Conservation (phyloP, 2,888 invertebrate species). For the Drosophila nigricruria region DNA sequence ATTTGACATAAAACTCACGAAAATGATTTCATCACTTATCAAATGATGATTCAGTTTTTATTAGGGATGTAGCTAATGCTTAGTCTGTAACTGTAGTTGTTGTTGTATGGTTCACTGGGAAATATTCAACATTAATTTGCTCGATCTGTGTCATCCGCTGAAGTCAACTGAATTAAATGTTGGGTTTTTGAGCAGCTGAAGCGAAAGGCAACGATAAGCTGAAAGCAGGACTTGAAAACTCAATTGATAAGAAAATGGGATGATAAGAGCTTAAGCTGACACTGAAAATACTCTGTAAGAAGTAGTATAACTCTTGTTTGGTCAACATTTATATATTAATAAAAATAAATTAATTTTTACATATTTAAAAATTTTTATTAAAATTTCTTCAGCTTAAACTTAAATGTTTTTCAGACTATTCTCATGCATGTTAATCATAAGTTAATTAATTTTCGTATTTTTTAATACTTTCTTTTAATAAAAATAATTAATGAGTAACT, state of each 20-base stretch:
- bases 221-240: neutral
- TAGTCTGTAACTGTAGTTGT: neutral
- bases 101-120: neutral
- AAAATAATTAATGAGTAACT: no score
- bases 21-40: neutral
- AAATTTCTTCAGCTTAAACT: no score
- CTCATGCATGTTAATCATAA: no score
- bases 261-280: neutral
- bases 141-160: neutral
- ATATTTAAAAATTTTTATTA: no score
- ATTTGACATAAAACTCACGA: no score
- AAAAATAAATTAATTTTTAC: no score
- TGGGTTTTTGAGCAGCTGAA: neutral
- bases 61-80: neutral
- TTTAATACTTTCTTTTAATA: no score
- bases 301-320: no score
- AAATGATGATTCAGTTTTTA: neutral
- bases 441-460: no score
- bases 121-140: neutral
- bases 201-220: neutral
- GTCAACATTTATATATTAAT: no score
- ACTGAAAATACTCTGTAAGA: neutral
- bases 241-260: neutral
- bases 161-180: neutral
- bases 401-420: no score